Evolutionary conservation across 2,888 invertebrate species (phyloP), one percentile per base, ranked within the genome.

Genomic region (Caenorhabditis japonica): DNA sequence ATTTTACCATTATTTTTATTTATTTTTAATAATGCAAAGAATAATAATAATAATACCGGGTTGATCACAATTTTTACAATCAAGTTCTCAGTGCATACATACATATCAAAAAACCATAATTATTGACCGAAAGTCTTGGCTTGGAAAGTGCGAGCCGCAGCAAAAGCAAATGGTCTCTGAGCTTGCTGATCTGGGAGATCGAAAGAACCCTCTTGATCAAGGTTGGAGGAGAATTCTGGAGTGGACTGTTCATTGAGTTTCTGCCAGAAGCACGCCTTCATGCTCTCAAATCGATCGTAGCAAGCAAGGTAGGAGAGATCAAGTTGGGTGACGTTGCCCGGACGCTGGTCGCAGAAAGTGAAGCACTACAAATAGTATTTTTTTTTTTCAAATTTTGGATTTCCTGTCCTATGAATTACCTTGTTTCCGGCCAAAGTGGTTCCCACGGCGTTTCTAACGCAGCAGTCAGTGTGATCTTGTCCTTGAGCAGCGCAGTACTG

Each of bases 401-500:
- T 25, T 19, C 17, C 8, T 21, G 4, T 10, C 1, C 17, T 15
- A 10, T 13, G 0, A 8, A 0, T 34, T 39, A 76, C 76, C 55
- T 80, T 80, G 21, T 56, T 64, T 43, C 83, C 83, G 34, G 83
- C 80, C n/a, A 83, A 62, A 38, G 83, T 83, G 21, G 81, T 83
- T 34, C 77, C 73, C 15, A 83, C 83, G 27, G 80, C 74, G 47
- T 83, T 83, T 47, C 81, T 68, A 2, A 43, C 68, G 49, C 83
- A 83, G 70, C 83, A 83, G 3, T 70, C 72, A 8, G 69, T 62
- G 64, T 83, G 83, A 39, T 83, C 83, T 10, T 69, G 71, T 8
- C 83, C 83, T 64, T 79, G 82, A 33, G 83, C 83, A 34, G 83
- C 83, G 52, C 85, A 86, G 76, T 75, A 85, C 34, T 86, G 86